Conservation (phyloP, 2,888 invertebrate species). For the Xanthia icteritia region DNA sequence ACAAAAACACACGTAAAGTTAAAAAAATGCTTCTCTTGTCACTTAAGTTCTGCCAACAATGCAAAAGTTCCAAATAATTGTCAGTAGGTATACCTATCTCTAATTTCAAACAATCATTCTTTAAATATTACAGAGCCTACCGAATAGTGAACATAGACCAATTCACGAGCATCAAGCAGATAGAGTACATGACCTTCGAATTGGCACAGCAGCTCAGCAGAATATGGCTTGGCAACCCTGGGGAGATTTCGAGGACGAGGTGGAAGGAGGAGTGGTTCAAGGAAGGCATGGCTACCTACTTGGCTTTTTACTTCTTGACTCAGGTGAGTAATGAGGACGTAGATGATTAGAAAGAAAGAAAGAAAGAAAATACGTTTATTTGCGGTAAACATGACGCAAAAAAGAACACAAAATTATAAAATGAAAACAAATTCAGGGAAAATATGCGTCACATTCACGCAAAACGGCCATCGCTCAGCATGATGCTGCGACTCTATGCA, state of each 20-base stretch:
- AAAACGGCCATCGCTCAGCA: too few relatives aligned
- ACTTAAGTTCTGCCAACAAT: background rate
- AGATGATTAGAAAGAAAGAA: too few relatives aligned
- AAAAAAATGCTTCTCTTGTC: background rate
- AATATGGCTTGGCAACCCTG: constrained; percentile 87
- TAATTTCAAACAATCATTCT: background rate
- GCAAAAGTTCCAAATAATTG: background rate
- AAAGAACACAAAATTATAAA: too few relatives aligned
- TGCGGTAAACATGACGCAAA: too few relatives aligned
- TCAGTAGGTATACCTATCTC: background rate
- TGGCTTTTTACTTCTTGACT: constrained; percentile 83
- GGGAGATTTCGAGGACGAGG: constrained; percentile 78
- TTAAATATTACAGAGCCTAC: constrained; percentile 72
- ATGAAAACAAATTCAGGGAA: too few relatives aligned
- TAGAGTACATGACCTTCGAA: constrained; percentile 82
- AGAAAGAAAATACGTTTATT: too few relatives aligned
- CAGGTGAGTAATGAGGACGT: constrained; percentile 72
- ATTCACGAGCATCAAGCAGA: constrained; percentile 81
- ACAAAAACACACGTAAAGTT: background rate
- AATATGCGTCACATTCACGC: too few relatives aligned
- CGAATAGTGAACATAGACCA: constrained; percentile 75
- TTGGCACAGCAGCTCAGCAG: constrained; percentile 83
- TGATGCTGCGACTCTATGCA: too few relatives aligned
- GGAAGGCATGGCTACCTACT: constrained; percentile 86
- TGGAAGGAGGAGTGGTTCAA: constrained; percentile 89